Percentiles rank a stretch among this genome's conserved stretches.
Conservation (phyloP, 2,113 vertebrate species). For the Grallaria varia region DNA sequence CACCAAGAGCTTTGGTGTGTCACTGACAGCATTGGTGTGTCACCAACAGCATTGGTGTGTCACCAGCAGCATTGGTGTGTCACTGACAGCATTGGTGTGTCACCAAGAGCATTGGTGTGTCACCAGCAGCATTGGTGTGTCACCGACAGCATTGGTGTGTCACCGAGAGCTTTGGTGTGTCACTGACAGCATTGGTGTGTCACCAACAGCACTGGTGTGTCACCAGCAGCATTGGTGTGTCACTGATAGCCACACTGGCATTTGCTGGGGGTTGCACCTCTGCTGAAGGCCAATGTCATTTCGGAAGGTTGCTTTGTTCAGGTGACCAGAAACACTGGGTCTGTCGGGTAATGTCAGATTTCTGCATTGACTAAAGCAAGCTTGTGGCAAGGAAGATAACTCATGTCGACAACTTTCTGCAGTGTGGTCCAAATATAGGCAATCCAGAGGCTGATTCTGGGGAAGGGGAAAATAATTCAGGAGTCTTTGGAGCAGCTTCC, state of each 20-base stretch:
- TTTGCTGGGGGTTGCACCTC: conserved; percentile 18
- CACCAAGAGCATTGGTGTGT: no score
- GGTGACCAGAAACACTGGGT: conserved; percentile 39
- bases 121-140: no score
- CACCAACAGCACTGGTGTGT: no score
- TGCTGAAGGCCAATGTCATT: conserved; percentile 9
- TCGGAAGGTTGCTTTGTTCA: conserved; percentile 20
- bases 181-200: no score
- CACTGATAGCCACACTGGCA: background rate
- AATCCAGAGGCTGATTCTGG: background rate
- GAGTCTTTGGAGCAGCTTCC: conserved; percentile 35
- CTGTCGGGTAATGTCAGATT: conserved; percentile 7
- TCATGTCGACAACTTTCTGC: conserved; percentile 25
- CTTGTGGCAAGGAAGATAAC: conserved; percentile 26
- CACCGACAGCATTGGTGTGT: no score
- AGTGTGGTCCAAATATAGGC: background rate
- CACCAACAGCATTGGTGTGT: no score
- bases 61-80: no score
- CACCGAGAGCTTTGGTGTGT: no score
- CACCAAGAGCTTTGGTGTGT: no score
- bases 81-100: no score
- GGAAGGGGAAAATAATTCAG: conserved; percentile 50
- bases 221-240: background rate
- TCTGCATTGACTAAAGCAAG: background rate
- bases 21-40: no score